Evolutionary conservation across 2,797 vertebrate genomes (phyloP).

Genomic region (Anguilla megastoma): DNA sequence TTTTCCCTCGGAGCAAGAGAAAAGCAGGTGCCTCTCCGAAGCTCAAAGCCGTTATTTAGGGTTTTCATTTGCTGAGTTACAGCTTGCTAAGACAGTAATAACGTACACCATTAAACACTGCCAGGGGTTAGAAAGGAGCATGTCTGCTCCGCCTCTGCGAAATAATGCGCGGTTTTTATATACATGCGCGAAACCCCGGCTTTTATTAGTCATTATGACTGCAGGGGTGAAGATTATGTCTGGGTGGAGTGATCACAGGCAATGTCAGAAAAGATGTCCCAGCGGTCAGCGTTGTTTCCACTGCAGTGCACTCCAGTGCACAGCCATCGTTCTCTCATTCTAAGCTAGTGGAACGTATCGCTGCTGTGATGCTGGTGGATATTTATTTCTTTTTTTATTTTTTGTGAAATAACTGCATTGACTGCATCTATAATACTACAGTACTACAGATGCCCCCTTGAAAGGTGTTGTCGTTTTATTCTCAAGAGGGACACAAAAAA

Average conservation of each 20-base stretch:
- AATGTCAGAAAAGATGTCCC: neutral
- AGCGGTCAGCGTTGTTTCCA: neutral
- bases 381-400: neutral
- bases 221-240: neutral
- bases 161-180: slow-evolving; percentile 58
- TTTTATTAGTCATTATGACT: slow-evolving; percentile 18
- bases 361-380: neutral
- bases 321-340: neutral
- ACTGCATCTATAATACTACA: neutral
- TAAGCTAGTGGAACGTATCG: neutral
- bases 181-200: slow-evolving; percentile 2
- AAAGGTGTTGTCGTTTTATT: neutral
- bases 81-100: slow-evolving; percentile 71
- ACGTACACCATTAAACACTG: slow-evolving; percentile 80
- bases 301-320: neutral
- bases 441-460: neutral
- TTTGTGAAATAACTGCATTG: neutral
- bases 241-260: neutral
- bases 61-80: slow-evolving; percentile 62
- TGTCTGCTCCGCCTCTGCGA: slow-evolving; percentile 63
- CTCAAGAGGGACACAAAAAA: neutral
- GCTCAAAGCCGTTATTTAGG: slow-evolving; percentile 50
- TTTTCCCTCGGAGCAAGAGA: slow-evolving; percentile 51
- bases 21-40: slow-evolving; percentile 48
- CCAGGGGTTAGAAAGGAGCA: slow-evolving; percentile 64